Base-by-base conservation (phyloP, 2,797 vertebrate species). In the Sebastes umbrosus region DNA sequence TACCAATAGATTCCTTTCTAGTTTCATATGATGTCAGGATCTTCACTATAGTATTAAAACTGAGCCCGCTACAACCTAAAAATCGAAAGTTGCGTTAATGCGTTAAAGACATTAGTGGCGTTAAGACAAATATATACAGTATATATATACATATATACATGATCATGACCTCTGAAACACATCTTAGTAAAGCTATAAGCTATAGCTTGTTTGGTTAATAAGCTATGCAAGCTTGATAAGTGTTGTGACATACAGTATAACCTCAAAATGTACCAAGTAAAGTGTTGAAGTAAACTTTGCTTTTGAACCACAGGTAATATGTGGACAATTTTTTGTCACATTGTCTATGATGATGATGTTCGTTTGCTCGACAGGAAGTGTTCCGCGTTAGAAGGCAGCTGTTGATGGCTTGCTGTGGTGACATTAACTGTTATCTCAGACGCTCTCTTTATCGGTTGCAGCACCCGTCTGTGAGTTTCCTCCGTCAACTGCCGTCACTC, bases 391-490 rank as follows among this genome's bases (percentile, higher is more conserved):
- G 32, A 59, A 59, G 1, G 27, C 78, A 87, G 59, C 69, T 65
- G 63, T 22, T 83, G 69, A 29, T 36, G 25, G 27, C 59, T 57
- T 69, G 20, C 34, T 66, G 32, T 46, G 60, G 18, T 67, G 77
- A 86, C 67, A 71, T 25, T 34, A 67, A 78, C 58, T 22, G 27
- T 85, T 88, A 87, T 90, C 89, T 59, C 54, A 31, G 62, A 50
- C 67, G 34, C 69, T 60, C 84, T 75, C 39, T 82, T 86, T 80
- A 86, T 87, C 70, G 1, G 75, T 43, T 52, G 55, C 73, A 77
- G 66, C 84, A 88, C 29, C 31, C 32, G 27, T 79, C 50, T 67
- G 70, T 24, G 84, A 79, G 50, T 85, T 91, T 90, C 87, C 80
- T 82, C 73, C 10, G 8, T 82, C 22, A 46, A 59, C 77, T 74